Evolutionary conservation across 1,140 invertebrate species (phyloP).

Genomic region (Yoshiicerus persimilis): DNA sequence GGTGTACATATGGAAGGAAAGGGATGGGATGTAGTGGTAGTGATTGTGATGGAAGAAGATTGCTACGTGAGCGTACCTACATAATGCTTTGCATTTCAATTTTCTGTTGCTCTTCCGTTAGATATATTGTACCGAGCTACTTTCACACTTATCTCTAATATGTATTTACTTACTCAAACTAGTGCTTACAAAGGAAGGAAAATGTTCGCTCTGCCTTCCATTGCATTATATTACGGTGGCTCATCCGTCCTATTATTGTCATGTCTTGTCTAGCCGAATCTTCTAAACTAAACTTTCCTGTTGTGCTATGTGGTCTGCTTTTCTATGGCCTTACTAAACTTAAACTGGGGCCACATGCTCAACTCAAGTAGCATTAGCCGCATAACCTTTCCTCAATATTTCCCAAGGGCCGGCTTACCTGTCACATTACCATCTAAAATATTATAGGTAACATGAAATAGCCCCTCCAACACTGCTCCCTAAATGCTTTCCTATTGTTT

Average conservation of each 20-base stretch:
- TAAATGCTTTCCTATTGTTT: constrained; percentile 10
- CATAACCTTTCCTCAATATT: constrained; percentile 21
- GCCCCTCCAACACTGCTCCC: neutral
- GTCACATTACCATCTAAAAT: constrained; percentile 24
- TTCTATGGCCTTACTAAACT: neutral
- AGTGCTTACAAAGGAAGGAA: neutral
- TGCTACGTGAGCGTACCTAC: neutral
- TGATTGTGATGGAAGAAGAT: neutral
- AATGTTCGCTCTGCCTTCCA: neutral
- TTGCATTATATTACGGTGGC: neutral
- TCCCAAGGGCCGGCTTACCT: constrained; percentile 14
- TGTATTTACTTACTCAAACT: neutral
- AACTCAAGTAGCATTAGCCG: constrained; percentile 10
- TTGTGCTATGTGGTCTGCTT: neutral
- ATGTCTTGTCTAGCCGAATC: neutral
- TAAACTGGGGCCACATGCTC: neutral
- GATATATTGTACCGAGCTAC: neutral
- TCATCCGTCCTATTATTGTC: neutral
- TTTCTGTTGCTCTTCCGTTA: neutral
- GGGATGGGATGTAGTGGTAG: too few species aligned
- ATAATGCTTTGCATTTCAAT: constrained; percentile 10
- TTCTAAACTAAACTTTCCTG: neutral
- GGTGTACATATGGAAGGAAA: neutral
- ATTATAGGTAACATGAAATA: neutral
- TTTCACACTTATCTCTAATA: neutral